Conservation (phyloP, 2,888 invertebrate species). For the Ectemnius lituratus region DNA sequence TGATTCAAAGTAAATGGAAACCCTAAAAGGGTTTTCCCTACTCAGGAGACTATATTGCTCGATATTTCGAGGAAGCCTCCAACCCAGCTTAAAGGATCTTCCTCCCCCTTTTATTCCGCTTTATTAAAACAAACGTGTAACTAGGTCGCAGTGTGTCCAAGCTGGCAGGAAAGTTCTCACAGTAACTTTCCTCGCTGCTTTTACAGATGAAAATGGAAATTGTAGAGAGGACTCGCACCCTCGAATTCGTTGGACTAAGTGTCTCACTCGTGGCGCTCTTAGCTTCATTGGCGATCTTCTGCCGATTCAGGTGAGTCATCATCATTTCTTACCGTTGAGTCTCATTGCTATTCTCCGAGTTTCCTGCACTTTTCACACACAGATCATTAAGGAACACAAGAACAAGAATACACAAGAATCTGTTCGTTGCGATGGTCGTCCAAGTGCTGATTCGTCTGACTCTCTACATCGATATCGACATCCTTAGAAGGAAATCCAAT, state of each 20-base stretch:
- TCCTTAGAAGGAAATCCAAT: conserved; percentile 77
- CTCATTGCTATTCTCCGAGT: background rate
- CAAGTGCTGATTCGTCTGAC: conserved; percentile 87
- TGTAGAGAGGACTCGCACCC: conserved; percentile 84
- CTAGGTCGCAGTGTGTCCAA: too few species aligned
- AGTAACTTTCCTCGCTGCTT: conserved; percentile 13
- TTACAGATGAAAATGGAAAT: conserved; percentile 84
- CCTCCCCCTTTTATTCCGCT: too few species aligned
- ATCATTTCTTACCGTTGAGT: too few species aligned
- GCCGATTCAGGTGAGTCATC: conserved; percentile 85
- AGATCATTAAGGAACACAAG: conserved; percentile 89
- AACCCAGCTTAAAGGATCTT: too few species aligned
- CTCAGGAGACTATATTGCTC: too few species aligned
- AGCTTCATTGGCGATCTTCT: conserved; percentile 89
- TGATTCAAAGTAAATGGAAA: too few species aligned
- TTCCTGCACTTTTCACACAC: conserved; percentile 46
- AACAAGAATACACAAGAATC: conserved; percentile 91
- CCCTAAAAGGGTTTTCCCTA: too few species aligned
- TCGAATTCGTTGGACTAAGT: conserved; percentile 91
- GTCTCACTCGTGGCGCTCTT: conserved; percentile 87
- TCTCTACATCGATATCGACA: conserved; percentile 87
- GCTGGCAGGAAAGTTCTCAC: too few species aligned
- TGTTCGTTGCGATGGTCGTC: conserved; percentile 89
- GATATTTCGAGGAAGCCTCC: too few species aligned
- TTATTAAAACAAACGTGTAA: too few species aligned